Evolutionary conservation across 2,797 vertebrate species (phyloP), one percentile per base, ranked within the genome.

Genomic region (Propithecus perrieri): DNA sequence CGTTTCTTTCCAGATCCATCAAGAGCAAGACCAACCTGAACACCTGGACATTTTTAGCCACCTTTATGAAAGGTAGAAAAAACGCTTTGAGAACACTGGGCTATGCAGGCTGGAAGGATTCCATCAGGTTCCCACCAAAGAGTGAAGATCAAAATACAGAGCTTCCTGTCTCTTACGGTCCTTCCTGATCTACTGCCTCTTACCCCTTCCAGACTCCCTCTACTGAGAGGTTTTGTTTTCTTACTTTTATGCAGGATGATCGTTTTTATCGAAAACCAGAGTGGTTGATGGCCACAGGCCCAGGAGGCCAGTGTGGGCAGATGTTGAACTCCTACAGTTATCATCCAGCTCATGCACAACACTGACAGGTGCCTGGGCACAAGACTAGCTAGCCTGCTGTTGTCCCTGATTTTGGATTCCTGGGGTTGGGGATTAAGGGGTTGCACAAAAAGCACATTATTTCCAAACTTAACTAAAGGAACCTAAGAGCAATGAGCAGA

Each of bases 181-280:
- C 43, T 71, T 93, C 7, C 35, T 91, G 14, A 71, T 35, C 28
- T 30, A 5, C 33, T 30, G 30, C 35, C 89, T 88, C 43, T 18
- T 50, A 67, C 22, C 71, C 57, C 26, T 35, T 72, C n/a, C 50
- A 61, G 20, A 2, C 18, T 59, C 14, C 17, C 43, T 65, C 84
- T n/a, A n/a, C 8, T 1, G 12, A 28, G 0, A 30, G 10, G 5
- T 59, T n/a, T 96, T 93, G 84, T 1, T 10, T 96, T 97, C 71
- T 91, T 69, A 81, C 18, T 72, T 94, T 67, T 63, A 74, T 50
- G 43, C 8, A 94, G 22, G 4, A 53, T 0, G 0, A 61, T 33
- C 35, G 43, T 50, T 97, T 93, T 92, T 95, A 89, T 75, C 71
- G n/a, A 98, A 97, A 20, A 3, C 22, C 87, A 92, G 63, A 81